Base-by-base conservation (phyloP, 2,797 vertebrate species). In the Cirrhinus mrigala region DNA sequence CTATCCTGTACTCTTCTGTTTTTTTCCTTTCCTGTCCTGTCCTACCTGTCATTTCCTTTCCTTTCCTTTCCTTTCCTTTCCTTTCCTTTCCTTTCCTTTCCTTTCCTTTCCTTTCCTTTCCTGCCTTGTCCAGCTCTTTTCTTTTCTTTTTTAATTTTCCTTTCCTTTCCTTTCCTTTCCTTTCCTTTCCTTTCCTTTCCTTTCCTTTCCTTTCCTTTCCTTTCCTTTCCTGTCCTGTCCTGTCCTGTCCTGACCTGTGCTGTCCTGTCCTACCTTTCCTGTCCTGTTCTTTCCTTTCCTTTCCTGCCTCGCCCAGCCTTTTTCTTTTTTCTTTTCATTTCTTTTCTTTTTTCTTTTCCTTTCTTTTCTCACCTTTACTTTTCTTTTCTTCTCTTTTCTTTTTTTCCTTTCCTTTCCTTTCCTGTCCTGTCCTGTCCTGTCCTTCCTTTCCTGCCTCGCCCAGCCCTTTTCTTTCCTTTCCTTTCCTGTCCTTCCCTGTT, bases 101-200 rank as follows among this genome's bases (percentile, higher is more conserved):
- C 20, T n/a, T 18, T 22, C 7, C 18, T 22, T 3, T 6, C 10
- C 7, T 9, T 56, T 4, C 6, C 64, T 20, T 8, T 1, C 29
- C 29, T 1, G 6, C 1, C 4, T 12, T 66, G 1, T n/a, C n/a
- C n/a, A n/a, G n/a, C 1, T 12, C 27, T 37, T 18, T 0, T 6
- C 6, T 20, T 33, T 4, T 4, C 4, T 15, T 5, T 1, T 11
- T 14, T 68, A n/a, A n/a, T 6, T 14, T 7, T 9, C 2, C 16
- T 20, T 29, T 52, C 15, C 8, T 22, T 54, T 6, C 16, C 24
- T 20, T 4, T 29, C 3, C 24, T 11, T 27, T 2, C 9, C 48
- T 12, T 4, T 0, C 46, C 48, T 76, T 11, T 1, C 18, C 33
- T 11, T 10, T 1, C 15, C 66, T 40, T 20, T 22, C 16, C 37